Conservation (phyloP, 2,888 invertebrate genomes). For the Agriopis aurantiaria region DNA sequence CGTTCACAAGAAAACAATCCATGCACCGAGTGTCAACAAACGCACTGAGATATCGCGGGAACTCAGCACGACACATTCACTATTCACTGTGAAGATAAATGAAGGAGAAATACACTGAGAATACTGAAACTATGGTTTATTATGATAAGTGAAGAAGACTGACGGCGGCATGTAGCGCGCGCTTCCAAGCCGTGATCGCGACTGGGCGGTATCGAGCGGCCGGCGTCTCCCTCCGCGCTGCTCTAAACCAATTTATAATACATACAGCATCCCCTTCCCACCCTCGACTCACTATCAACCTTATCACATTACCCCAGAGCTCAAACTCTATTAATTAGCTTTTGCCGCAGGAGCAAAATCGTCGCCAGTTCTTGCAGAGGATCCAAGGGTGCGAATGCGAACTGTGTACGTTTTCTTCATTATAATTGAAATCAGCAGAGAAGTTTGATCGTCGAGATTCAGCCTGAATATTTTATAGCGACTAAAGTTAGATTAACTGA, state of each 20-base stretch:
- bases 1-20: conserved; percentile 43
- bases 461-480: conserved; percentile 49
- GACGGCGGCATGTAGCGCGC: conserved; percentile 14
- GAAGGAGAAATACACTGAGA: conserved; percentile 6
- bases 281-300: conserved; percentile 56
- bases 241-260: conserved; percentile 87
- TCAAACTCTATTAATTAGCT: conserved; percentile 46
- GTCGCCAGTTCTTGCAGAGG: conserved; percentile 77
- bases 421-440: conserved; percentile 73
- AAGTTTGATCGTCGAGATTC: conserved; percentile 51
- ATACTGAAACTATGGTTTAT: conserved; percentile 16
- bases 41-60: conserved; percentile 9
- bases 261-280: conserved; percentile 82
- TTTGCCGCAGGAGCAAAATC: conserved; percentile 84
- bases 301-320: conserved; percentile 46
- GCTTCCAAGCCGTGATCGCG: conserved; percentile 54
- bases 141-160: conserved; percentile 5
- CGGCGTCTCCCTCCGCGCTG: conserved; percentile 73
- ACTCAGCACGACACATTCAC: conserved; percentile 18
- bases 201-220: conserved; percentile 83
- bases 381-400: conserved; percentile 84
- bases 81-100: conserved; percentile 21
- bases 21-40: conserved; percentile 31
- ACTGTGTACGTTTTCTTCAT: conserved; percentile 76
- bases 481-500: conserved; percentile 35